Percentiles rank a stretch among this genome's conserved stretches.
Evolutionary conservation across 2,797 vertebrate species (phyloP).

Genomic region (Petrocephalus sullivani): DNA sequence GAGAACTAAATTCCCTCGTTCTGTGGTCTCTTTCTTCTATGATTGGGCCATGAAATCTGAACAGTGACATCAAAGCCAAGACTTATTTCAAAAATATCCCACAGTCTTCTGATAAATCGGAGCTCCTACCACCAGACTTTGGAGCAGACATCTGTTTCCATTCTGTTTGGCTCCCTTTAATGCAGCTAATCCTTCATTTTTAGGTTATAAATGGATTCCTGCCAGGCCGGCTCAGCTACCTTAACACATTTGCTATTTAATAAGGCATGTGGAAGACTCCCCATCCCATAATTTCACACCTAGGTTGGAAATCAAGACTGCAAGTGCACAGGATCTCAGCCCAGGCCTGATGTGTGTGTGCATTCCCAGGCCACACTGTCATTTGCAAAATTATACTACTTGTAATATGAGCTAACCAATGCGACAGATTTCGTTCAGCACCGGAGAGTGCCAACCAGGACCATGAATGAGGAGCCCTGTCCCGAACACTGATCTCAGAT

Average conservation of each 20-base stretch:
- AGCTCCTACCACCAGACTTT: not conserved
- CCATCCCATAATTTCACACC: not conserved
- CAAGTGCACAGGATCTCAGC: not conserved
- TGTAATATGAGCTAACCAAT: not conserved
- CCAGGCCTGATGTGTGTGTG: not conserved
- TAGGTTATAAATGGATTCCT: not conserved
- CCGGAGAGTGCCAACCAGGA: not conserved
- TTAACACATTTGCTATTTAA: not conserved
- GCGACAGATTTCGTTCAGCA: not conserved
- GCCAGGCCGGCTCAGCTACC: not conserved
- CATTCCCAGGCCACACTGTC: not conserved
- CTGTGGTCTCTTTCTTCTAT: not conserved
- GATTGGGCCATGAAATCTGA: not conserved
- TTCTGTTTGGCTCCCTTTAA: not conserved
- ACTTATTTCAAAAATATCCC: slow-evolving; percentile 5
- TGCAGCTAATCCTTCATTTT: not conserved
- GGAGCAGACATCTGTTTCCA: not conserved
- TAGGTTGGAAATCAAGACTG: not conserved
- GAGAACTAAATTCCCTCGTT: not conserved
- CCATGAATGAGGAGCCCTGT: not conserved
- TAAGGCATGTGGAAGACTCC: not conserved
- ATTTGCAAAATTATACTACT: not conserved
- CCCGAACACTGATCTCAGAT: not conserved
- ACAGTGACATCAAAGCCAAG: slow-evolving; percentile 11
- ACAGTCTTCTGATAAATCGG: not conserved